Evolutionary conservation across 2,113 vertebrate genomes (phyloP).

Genomic region (Polypterus bichir): DNA sequence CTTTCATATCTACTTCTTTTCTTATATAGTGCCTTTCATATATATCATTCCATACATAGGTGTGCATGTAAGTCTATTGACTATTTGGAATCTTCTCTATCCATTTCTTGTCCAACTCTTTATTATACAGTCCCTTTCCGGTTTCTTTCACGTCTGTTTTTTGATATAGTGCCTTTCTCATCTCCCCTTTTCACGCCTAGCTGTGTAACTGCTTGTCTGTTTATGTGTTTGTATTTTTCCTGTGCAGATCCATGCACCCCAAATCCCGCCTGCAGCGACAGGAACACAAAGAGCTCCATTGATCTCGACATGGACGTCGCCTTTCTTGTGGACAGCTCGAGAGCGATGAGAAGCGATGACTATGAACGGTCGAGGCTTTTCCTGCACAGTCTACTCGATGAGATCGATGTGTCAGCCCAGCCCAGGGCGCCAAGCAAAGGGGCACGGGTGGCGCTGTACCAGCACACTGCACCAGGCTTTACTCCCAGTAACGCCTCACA

Average conservation of each 20-base stretch:
- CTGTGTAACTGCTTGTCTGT: too few relatives aligned
- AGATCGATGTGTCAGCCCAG: conserved; percentile 27
- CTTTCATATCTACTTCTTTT: too few relatives aligned
- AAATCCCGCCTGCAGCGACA: conserved; percentile 21
- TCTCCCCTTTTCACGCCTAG: too few relatives aligned
- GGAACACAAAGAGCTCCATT: not conserved
- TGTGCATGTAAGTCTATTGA: too few relatives aligned
- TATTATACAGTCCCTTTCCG: too few relatives aligned
- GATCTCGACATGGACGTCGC: conserved; percentile 28
- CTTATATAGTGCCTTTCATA: too few relatives aligned
- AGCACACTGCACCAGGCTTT: conserved; percentile 22
- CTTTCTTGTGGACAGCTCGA: conserved; percentile 38
- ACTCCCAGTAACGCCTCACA: not conserved
- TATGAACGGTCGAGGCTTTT: conserved; percentile 35
- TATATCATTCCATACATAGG: too few relatives aligned
- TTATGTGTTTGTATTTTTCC: too few relatives aligned
- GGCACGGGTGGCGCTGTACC: conserved; percentile 42
- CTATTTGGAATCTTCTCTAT: too few relatives aligned
- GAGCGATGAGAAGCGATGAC: conserved; percentile 20
- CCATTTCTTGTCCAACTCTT: too few relatives aligned
- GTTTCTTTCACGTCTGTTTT: too few relatives aligned
- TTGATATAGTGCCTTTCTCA: too few relatives aligned
- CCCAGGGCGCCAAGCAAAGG: conserved; percentile 23
- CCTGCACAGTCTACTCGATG: conserved; percentile 28
- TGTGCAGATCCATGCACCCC: conserved; percentile 34